Conservation (phyloP, 2,113 vertebrate genomes). For the Micronycteris hirsuta region DNA sequence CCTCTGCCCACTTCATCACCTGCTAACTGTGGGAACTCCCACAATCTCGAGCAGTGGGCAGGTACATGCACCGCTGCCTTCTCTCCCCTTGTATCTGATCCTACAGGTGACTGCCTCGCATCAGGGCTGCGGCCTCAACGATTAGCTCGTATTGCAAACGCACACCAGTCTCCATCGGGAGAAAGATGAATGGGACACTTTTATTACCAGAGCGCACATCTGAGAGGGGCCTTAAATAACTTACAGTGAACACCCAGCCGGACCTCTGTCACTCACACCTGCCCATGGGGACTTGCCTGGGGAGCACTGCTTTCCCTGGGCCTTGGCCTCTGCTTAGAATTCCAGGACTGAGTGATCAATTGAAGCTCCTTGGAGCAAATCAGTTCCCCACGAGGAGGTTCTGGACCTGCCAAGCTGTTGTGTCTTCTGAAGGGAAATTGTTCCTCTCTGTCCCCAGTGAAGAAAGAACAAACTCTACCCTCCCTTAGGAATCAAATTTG, state of each 20-base stretch:
- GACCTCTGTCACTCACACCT: no score
- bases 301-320: not conserved
- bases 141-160: not conserved
- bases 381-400: no score
- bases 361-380: not conserved
- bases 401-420: not conserved
- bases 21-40: not conserved
- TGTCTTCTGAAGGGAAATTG: not conserved
- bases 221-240: not conserved
- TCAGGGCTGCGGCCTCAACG: not conserved
- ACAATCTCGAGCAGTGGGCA: no score
- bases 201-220: not conserved
- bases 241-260: not conserved
- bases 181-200: not conserved
- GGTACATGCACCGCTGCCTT: accelerated
- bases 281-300: accelerated
- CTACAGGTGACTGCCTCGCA: accelerated
- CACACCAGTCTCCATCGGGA: not conserved
- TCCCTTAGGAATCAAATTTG: not conserved
- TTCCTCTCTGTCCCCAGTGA: not conserved
- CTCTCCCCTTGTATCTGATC: accelerated
- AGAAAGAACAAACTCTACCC: not conserved
- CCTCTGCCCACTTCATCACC: not conserved
- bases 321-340: not conserved
- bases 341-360: no score